These are phyloP conservation scores for Phrynocephalus vlangalii DNA, from an alignment of 2,797 vertebrate genomes.

Conservation along the genomic window DNA sequence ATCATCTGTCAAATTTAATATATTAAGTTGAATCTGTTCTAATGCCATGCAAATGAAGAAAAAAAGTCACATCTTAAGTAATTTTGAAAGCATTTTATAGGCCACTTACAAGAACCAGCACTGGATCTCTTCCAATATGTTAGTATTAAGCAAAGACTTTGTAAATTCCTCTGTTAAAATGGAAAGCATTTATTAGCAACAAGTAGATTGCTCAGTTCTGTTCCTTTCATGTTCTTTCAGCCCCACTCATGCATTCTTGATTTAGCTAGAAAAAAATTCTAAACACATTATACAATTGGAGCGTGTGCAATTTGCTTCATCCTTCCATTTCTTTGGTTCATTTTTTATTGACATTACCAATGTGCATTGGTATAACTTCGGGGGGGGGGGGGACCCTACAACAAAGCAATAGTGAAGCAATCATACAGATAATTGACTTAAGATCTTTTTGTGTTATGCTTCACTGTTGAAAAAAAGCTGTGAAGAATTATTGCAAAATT, in stretches of 20 bases:
- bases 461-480: background rate
- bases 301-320: background rate
- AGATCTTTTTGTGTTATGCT: background rate
- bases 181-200: background rate
- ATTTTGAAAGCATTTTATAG: slow-evolving; percentile 57
- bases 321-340: background rate
- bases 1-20: slow-evolving; percentile 76
- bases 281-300: slow-evolving; percentile 8
- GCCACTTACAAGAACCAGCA: slow-evolving; percentile 50
- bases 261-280: background rate
- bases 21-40: slow-evolving; percentile 66
- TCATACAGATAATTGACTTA: background rate
- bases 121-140: slow-evolving; percentile 56
- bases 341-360: background rate
- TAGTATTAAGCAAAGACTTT: slow-evolving; percentile 55
- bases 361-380: background rate
- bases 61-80: slow-evolving; percentile 55
- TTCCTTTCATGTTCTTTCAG: slow-evolving; percentile 1
- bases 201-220: background rate
- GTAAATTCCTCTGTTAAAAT: slow-evolving; percentile 41
- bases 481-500: too few species aligned
- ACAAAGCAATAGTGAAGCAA: background rate
- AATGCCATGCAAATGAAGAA: slow-evolving; percentile 64
- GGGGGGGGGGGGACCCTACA: background rate
- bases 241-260: background rate